A percentile compares a stretch with the other conserved stretches of the same genome.
Evolutionary conservation across 2,113 vertebrate species (phyloP).

Genomic region (Otus sunia): DNA sequence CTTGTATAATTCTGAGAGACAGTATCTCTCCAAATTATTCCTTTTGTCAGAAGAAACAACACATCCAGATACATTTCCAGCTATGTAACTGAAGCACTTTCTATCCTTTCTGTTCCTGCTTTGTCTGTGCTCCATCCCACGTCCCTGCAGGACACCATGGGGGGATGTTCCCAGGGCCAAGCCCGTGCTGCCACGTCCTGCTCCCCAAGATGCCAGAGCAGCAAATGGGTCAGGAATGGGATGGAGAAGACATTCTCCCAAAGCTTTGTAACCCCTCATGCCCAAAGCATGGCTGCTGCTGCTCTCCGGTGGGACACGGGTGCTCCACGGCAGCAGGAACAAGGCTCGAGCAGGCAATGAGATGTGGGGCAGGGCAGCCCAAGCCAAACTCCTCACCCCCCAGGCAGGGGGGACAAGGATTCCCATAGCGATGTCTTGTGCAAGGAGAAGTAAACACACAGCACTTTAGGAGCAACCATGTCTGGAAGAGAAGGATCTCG

Average conservation of each 20-base stretch:
- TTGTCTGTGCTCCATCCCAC: rapidly evolving
- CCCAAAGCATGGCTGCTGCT: not conserved
- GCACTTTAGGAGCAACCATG: not conserved
- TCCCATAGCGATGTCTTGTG: not conserved
- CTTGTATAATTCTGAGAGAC: not conserved
- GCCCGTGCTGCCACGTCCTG: rapidly evolving
- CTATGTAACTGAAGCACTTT: not conserved
- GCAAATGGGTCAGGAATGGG: not conserved
- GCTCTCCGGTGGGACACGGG: too few species aligned
- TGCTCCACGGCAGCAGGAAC: rapidly evolving
- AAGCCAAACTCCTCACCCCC: not conserved
- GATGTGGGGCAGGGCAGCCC: not conserved
- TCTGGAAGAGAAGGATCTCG: too few species aligned
- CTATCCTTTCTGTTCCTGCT: not conserved
- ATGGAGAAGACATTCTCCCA: not conserved
- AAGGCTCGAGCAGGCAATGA: too few species aligned
- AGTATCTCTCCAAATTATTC: not conserved
- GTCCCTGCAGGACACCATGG: rapidly evolving
- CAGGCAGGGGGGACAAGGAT: not conserved
- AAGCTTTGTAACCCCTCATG: too few species aligned
- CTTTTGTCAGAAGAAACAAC: not conserved
- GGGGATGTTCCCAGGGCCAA: not conserved
- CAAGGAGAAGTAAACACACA: not conserved
- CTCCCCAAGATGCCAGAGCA: not conserved
- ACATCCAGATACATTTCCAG: not conserved